Evolutionary conservation across 2,888 invertebrate genomes (phyloP), one percentile per base, ranked within the genome.

Genomic region (Drosophila meridiana): DNA sequence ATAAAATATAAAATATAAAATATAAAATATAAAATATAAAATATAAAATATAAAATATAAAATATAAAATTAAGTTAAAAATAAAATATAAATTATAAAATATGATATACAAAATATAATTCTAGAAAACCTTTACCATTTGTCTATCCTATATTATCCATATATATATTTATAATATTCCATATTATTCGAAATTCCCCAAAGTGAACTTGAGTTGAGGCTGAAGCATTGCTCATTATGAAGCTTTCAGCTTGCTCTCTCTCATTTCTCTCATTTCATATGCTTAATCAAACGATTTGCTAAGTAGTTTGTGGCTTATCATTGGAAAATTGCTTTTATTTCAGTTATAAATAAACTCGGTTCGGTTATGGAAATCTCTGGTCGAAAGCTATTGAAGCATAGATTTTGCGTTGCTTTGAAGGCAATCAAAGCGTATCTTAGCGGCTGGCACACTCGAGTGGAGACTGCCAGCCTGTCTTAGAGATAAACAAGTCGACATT

Each of bases 401-500:
- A 32, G 32, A 30, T 8, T 30, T 8, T 30, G 50, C 50, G 56
- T 30, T 42, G 20, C 42, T 56, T 56, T 42, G 42, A n/a, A 20
- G 9, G 26, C 36, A 45, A 43, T 58, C 56, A 58, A 45, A 26
- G 58, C 45, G 43, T 47, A 58, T 58, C 43, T 28, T 28, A 3
- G 4, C 20, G 11, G 50, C 48, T 30, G 42, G n/a, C 52, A 38
- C 14, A 50, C 13, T 34, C 20, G 20, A 47, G 45, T 40, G 45
- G 13, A 14, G 40, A 2, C 38, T 47, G 52, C 26, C 30, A 36
- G 28, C 55, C 59, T 58, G 67, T 83, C 80, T 87, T 76, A 70
- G 81, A 83, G 82, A 86, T 88, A 88, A 88, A 76, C 82, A 88
- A 83, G 87, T 83, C 82, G 78, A 85, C 83, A 86, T 88, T 85